A percentile compares a stretch with the other conserved stretches of the same genome.
Conservation (phyloP, 1,140 invertebrate genomes). For the Parapsyche elsis region DNA sequence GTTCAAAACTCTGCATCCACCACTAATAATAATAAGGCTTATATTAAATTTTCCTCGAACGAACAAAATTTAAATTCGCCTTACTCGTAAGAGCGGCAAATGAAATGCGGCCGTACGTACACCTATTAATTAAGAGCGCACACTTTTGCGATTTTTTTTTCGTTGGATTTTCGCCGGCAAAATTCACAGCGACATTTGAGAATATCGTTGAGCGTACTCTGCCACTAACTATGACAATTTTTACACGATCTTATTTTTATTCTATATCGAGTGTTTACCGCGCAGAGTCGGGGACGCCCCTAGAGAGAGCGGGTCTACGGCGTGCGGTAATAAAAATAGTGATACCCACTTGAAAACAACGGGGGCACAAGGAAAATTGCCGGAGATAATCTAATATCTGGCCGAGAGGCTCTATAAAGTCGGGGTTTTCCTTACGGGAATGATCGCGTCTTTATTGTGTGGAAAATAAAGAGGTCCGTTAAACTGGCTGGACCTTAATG, state of each 20-base stretch:
- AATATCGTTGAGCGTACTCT: too few relatives aligned
- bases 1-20: not conserved
- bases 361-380: slow-evolving; percentile 19
- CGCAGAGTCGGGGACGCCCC: too few relatives aligned
- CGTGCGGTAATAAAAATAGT: slow-evolving; percentile 25
- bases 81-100: not conserved
- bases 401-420: slow-evolving; percentile 25
- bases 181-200: too few relatives aligned
- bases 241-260: too few relatives aligned
- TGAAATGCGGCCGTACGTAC: too few relatives aligned
- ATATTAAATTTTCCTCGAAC: slow-evolving; percentile 2
- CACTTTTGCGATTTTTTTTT: too few relatives aligned
- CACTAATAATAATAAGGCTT: not conserved
- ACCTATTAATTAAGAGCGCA: too few relatives aligned
- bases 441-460: slow-evolving; percentile 36
- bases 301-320: too few relatives aligned
- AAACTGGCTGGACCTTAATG: not conserved
- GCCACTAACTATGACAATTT: too few relatives aligned
- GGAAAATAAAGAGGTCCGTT: slow-evolving; percentile 37
- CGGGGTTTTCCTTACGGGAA: slow-evolving; percentile 29
- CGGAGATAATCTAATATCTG: slow-evolving; percentile 32
- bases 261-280: too few relatives aligned
- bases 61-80: not conserved
- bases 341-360: slow-evolving; percentile 3
- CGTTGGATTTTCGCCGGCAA: too few relatives aligned